phyloP scores from a whole-genome alignment of 2,797 vertebrate species.

The Cyprinella venusta region DNA sequence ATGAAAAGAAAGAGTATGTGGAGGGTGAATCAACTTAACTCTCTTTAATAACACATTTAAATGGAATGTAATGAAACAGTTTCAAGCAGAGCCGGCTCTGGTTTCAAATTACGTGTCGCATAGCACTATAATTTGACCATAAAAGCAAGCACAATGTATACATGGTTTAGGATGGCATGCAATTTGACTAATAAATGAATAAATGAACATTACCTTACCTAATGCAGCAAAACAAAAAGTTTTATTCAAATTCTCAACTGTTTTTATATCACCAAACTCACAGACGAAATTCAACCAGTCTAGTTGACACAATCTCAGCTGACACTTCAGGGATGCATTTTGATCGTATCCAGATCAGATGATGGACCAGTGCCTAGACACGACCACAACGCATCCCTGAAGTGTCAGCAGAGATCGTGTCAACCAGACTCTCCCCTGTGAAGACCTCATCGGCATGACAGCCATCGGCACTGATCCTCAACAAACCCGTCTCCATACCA shows the following conservation, averaged over 20 bases:
- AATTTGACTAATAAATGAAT: neutral
- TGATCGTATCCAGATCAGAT: too few relatives aligned
- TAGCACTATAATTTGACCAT: neutral
- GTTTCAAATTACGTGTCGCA: neutral
- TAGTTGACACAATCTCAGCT: too few relatives aligned
- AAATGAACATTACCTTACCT: neutral
- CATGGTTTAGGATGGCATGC: neutral
- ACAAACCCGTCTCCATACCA: too few relatives aligned
- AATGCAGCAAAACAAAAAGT: neutral
- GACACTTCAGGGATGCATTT: too few relatives aligned
- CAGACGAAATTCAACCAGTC: neutral
- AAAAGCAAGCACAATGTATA: neutral
- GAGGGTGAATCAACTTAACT: neutral
- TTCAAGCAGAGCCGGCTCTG: neutral
- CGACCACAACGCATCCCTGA: too few relatives aligned
- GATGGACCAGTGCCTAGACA: too few relatives aligned
- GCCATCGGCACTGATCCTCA: too few relatives aligned
- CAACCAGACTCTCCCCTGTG: too few relatives aligned
- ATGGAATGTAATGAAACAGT: neutral
- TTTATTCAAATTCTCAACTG: too few relatives aligned
- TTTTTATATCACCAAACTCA: neutral
- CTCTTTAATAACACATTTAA: neutral
- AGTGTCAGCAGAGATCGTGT: too few relatives aligned
- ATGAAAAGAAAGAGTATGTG: conserved; percentile 3
- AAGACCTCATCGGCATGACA: too few relatives aligned